Evolutionary conservation across 2,113 vertebrate genomes (phyloP), one percentile per base, ranked within the genome.

Genomic region (Gymnogyps californianus): DNA sequence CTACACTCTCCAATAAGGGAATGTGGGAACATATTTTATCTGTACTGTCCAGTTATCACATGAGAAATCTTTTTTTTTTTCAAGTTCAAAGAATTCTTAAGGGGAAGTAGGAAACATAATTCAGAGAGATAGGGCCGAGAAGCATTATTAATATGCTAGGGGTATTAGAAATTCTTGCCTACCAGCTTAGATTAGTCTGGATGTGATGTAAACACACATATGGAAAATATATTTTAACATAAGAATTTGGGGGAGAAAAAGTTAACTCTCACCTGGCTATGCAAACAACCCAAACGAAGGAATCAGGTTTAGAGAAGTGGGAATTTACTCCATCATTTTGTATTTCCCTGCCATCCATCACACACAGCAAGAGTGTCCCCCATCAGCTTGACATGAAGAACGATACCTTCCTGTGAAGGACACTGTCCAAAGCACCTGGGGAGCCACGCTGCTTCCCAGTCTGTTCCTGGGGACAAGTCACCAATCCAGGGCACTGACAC

Each of bases 21-120:
- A 93, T 84, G 62, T 87, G 89, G 40, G 61, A 92, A 84, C 4
- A 6, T 51, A 57, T 69, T 90, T 97, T 79, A 78, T 95, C 64
- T 92, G 89, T 89, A 88, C 57, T 82, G 42, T 69, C 19, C 22
- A 86, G 28, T 91, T 95, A 96, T 95, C 83, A 87, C 74, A 82
- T 91, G 81, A 94, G 83, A 93, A 96, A 93, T 93, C 42, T 74
- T 65, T 49, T n/a, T 17, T 38, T 76, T 72, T 67, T 51, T 4
- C 7, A 46, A 76, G 18, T 70, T 95, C 26, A 87, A 61, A 89
- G 51, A 95, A 87, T 78, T 87, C 40, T 85, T 95, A 74, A 77
- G 71, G 81, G 74, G 38, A 96, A 95, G 40, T 66, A 84, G 54
- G 64, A 87, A 89, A 83, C 17, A 83, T 69, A 89, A 46, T 83